Conservation (phyloP, 2,113 vertebrate species). For the Phylloscopus trochiloides region DNA sequence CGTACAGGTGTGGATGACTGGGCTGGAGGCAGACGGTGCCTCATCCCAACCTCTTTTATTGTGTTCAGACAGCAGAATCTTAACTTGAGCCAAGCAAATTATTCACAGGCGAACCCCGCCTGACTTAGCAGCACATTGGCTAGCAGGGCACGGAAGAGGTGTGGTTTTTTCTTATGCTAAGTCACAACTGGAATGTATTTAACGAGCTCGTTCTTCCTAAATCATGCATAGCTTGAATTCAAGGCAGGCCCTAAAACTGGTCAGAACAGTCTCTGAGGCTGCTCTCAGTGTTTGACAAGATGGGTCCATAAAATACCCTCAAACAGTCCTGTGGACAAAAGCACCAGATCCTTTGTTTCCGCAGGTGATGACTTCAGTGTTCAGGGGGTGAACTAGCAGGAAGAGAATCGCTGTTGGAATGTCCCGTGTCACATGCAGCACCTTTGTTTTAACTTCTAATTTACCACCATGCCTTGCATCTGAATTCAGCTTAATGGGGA, state of each 20-base stretch:
- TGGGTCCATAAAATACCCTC: neutral
- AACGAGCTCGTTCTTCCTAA: constrained; percentile 15
- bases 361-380: neutral
- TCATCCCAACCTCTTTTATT: neutral
- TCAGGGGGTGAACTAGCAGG: neutral
- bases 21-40: neutral
- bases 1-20: neutral
- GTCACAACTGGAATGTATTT: constrained; percentile 5
- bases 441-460: neutral
- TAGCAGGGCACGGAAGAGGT: neutral
- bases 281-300: neutral
- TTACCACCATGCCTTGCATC: neutral
- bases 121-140: neutral
- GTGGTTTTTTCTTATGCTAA: neutral
- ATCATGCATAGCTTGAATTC: neutral
- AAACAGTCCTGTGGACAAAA: neutral
- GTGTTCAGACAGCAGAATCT: neutral
- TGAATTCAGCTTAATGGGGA: neutral
- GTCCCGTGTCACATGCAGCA: neutral
- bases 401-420: neutral
- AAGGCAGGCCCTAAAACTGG: neutral
- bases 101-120: neutral
- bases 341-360: neutral
- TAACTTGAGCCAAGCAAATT: neutral
- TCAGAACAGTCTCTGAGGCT: neutral